These are phyloP conservation scores for Alligator mississippiensis DNA, from an alignment of 2,113 vertebrate genomes.

Conservation along the genomic window DNA sequence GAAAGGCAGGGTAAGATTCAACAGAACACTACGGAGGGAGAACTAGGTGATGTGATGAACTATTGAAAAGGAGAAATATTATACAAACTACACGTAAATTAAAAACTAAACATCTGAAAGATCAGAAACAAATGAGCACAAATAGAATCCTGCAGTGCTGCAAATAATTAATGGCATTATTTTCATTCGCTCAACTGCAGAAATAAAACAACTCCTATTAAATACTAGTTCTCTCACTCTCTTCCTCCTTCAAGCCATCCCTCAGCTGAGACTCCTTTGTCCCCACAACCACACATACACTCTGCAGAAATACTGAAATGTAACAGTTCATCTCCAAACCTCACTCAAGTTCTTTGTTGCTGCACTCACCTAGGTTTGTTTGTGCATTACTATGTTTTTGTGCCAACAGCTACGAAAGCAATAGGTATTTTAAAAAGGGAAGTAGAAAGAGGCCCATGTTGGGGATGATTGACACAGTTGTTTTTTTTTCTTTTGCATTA, in stretches of 20 bases:
- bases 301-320: neutral
- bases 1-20: neutral
- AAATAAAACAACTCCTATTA: neutral
- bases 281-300: neutral
- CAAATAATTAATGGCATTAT: neutral
- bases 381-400: neutral
- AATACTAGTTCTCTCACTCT: neutral
- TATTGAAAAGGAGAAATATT: neutral
- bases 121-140: neutral
- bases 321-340: neutral
- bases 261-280: neutral
- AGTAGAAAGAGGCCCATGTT: neutral
- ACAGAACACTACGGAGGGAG: neutral
- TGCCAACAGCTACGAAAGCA: neutral
- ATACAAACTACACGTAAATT: neutral
- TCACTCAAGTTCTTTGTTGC: neutral
- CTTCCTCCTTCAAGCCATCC: neutral
- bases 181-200: neutral
- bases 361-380: neutral
- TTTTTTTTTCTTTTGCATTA: no score
- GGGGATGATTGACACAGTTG: rapidly evolving
- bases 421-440: neutral
- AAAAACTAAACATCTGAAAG: neutral
- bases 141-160: neutral
- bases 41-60: neutral